Evolutionary conservation across 2,888 invertebrate species (phyloP).

Genomic region (Dynastes hyllus): DNA sequence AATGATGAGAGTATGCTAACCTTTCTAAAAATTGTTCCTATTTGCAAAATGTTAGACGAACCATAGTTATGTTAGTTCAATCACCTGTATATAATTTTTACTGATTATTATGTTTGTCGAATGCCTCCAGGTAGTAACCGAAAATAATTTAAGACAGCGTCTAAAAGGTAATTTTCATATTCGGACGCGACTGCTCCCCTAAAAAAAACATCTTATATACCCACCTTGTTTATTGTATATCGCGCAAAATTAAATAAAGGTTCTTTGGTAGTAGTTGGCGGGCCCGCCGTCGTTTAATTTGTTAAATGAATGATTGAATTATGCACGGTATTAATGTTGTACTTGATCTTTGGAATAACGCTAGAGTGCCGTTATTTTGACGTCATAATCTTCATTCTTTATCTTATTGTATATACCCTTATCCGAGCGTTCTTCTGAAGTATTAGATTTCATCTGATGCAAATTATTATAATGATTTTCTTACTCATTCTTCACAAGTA

Average conservation of each 20-base stretch:
- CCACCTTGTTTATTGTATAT: background rate
- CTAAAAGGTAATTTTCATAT: background rate
- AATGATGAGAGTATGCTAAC: too few relatives aligned
- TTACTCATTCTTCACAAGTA: background rate
- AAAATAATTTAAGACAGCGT: too few relatives aligned
- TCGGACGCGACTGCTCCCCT: background rate
- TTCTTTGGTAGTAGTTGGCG: background rate
- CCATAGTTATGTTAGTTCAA: too few relatives aligned
- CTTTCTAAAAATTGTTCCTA: too few relatives aligned
- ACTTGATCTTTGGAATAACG: too few relatives aligned
- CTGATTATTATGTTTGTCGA: too few relatives aligned
- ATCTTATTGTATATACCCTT: constrained; percentile 4
- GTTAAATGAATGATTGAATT: constrained; percentile 43
- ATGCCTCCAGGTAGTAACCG: too few relatives aligned
- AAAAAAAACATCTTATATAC: background rate
- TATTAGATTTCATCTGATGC: constrained; percentile 9
- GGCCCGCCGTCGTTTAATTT: constrained; percentile 23
- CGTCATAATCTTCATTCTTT: constrained; percentile 12
- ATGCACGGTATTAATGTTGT: too few relatives aligned
- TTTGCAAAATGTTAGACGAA: too few relatives aligned
- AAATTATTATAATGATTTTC: too few relatives aligned
- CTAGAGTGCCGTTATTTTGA: constrained; percentile 8
- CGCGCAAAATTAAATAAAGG: constrained; percentile 17
- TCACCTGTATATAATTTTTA: too few relatives aligned
- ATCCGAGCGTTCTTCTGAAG: background rate